phyloP scores from a whole-genome alignment of 2,888 invertebrate genomes.

The Silvanus unidentatus region DNA sequence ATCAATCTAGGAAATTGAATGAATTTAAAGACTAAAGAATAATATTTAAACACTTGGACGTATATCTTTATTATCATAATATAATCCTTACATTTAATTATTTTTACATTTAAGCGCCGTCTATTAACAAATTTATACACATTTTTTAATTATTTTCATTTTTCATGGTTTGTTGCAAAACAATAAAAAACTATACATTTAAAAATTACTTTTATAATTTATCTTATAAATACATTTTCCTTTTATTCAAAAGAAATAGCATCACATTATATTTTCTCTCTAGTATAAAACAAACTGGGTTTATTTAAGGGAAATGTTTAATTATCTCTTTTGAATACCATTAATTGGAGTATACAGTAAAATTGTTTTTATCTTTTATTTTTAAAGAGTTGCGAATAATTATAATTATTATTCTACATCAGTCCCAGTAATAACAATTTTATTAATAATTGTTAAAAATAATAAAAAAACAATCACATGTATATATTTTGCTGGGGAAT shows the following conservation, averaged over 20 bases:
- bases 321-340: background rate
- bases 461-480: constrained; percentile 41
- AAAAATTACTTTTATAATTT: constrained; percentile 28
- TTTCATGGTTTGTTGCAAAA: constrained; percentile 32
- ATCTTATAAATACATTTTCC: constrained; percentile 15
- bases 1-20: too few species aligned
- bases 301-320: background rate
- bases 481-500: constrained; percentile 37
- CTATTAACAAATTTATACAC: constrained; percentile 47
- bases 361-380: background rate
- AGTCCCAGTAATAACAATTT: constrained; percentile 39
- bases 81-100: constrained; percentile 40
- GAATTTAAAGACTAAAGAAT: too few species aligned
- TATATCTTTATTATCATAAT: constrained; percentile 42
- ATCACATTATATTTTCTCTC: background rate
- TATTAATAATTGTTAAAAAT: constrained; percentile 20
- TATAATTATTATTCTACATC: constrained; percentile 30
- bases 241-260: constrained; percentile 10
- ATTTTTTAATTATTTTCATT: constrained; percentile 23
- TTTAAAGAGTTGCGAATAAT: too few species aligned
- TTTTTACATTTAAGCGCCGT: constrained; percentile 46
- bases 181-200: constrained; percentile 45
- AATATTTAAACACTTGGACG: constrained; percentile 36
- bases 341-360: constrained; percentile 1
- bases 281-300: background rate